Evolutionary conservation across 2,113 vertebrate species (phyloP), one percentile per base, ranked within the genome.

Genomic region (Lanius collurio): DNA sequence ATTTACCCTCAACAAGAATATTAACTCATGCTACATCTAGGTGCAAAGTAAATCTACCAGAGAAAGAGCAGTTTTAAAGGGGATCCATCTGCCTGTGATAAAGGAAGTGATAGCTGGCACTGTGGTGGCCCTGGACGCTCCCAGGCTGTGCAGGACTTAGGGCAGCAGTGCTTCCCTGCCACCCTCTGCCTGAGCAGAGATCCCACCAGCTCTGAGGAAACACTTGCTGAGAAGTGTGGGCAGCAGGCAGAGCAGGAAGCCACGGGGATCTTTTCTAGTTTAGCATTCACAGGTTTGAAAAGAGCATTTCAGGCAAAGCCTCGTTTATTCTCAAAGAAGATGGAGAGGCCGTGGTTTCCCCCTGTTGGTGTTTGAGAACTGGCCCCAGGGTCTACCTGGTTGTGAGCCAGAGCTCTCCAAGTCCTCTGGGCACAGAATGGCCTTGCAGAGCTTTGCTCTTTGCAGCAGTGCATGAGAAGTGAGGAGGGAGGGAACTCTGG

Each of bases 221-320:
- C 11, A 37, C 77, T 90, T 33, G 8, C 78, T 76, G 79, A 35
- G 49, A 41, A 79, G 56, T 6, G 82, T 90, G 85, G 82, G 81
- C 0, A 21, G 84, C 20, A 13, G 69, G 56, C 62, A 88, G 42
- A 70, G 55, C 27, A 68, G 18, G 80, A 71, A 93, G 47, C 84
- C 52, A 41, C 15, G 0, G 71, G 30, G 41, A 30, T 77, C 82
- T 78, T 33, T 55, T 42, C 76, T 41, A 26, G 14, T 62, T 88
- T 33, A 86, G 55, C 83, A 81, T 74, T 94, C 82, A 93, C 47
- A 74, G 30, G 80, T 81, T 24, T n/a, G 68, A 78, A 86, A 81
- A 71, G 75, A 83, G 44, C 63, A 49, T 89, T 87, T 82, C 65
- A 76, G 89, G 89, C 65, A 82, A 68, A 71, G 56, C n/a, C 49